phyloP scores from a whole-genome alignment of 1,140 invertebrate species.

The Solenopsis fugax region DNA sequence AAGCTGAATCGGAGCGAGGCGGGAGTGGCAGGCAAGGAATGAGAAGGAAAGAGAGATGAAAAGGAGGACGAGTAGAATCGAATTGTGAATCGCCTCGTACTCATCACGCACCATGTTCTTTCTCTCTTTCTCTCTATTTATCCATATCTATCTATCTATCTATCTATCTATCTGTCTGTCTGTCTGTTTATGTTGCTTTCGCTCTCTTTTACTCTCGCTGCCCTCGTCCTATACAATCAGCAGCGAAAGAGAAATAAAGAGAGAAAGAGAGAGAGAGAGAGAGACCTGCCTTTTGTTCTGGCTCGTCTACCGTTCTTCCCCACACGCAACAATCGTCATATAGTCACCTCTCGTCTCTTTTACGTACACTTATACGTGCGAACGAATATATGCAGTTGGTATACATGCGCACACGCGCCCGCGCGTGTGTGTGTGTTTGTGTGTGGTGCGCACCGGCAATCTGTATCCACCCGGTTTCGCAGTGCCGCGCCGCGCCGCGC shows the following conservation, averaged over 20 bases:
- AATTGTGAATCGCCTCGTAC: slow-evolving; percentile 51
- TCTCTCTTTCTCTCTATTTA: no score
- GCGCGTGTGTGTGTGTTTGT: no score
- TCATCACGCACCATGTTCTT: slow-evolving; percentile 16
- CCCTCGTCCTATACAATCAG: slow-evolving; percentile 18
- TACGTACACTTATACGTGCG: slow-evolving; percentile 36
- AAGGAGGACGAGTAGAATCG: neutral
- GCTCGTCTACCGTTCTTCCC: slow-evolving; percentile 60
- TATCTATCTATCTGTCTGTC: neutral
- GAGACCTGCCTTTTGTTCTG: slow-evolving; percentile 69
- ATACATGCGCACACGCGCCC: neutral
- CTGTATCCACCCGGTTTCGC: slow-evolving; percentile 37
- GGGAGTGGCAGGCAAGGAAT: no score
- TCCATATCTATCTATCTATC: no score
- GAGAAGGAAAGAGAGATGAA: no score
- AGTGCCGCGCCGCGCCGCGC: no score
- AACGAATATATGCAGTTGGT: neutral
- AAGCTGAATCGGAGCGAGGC: no score
- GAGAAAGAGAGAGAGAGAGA: no score
- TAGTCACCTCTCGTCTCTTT: slow-evolving; percentile 61
- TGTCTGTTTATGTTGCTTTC: neutral
- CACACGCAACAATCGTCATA: slow-evolving; percentile 60
- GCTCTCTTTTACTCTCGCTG: neutral
- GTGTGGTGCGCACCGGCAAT: slow-evolving; percentile 9
- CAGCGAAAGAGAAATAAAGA: slow-evolving; percentile 46